phyloP scores from a whole-genome alignment of 2,113 vertebrate species.

The Propithecus coquereli region DNA sequence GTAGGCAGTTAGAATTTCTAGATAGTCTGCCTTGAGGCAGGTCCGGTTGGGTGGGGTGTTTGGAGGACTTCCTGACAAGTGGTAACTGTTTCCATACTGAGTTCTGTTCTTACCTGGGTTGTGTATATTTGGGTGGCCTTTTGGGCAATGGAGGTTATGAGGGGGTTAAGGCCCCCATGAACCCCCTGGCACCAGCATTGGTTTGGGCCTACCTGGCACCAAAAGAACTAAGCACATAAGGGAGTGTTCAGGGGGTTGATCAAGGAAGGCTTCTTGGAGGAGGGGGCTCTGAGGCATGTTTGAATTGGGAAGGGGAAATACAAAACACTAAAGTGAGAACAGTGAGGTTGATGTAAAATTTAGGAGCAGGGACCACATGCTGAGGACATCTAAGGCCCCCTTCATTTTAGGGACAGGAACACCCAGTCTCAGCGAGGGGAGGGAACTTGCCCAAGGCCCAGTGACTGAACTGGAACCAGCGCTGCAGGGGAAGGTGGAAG shows the following conservation, averaged over 20 bases:
- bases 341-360: not conserved
- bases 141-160: not conserved
- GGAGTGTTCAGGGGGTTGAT: not conserved
- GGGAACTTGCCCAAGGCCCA: not conserved
- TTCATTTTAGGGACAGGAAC: not conserved
- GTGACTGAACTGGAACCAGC: not conserved
- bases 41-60: no score
- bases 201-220: not conserved
- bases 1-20: not conserved
- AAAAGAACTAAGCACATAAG: not conserved
- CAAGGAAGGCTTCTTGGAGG: not conserved
- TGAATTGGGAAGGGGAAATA: not conserved
- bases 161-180: not conserved
- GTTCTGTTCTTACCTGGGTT: not conserved
- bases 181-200: not conserved
- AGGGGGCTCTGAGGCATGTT: not conserved
- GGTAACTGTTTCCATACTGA: not conserved
- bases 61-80: not conserved
- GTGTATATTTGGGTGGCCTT: not conserved
- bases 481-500: not conserved
- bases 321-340: not conserved
- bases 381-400: not conserved
- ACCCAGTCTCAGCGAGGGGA: not conserved
- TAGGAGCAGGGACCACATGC: not conserved
- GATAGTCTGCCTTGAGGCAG: not conserved